These are phyloP conservation scores for Rhabdornis inornatus DNA, from an alignment of 2,113 vertebrate genomes.

Conservation along the genomic window DNA sequence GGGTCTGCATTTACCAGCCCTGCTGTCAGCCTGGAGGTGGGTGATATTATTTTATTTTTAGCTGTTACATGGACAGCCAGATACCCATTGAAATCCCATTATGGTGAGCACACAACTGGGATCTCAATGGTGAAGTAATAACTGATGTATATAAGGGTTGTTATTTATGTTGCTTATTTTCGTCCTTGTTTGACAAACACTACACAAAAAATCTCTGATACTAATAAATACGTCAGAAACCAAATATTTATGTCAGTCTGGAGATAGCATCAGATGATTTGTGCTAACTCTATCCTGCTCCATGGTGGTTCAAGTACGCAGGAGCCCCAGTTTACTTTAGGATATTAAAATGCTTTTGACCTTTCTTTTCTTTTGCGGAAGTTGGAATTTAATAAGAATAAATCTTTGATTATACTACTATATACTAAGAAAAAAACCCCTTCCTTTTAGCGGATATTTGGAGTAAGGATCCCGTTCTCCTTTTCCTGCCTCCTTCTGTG, in stretches of 20 bases:
- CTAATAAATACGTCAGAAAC: not conserved
- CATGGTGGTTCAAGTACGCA: rapidly evolving
- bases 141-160: not conserved
- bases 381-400: not conserved
- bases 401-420: not conserved
- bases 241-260: not conserved
- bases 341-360: not conserved
- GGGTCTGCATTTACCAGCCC: not conserved
- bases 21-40: not conserved
- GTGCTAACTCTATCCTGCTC: not conserved
- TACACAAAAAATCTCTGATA: not conserved
- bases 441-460: not conserved
- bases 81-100: not conserved
- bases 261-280: not conserved
- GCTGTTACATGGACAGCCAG: not conserved
- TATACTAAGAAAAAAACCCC: not conserved
- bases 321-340: not conserved
- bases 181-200: not conserved
- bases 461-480: not conserved
- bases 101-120: not conserved
- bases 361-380: not conserved
- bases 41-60: not conserved
- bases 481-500: not conserved
- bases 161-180: not conserved
- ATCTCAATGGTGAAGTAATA: not conserved